Evolutionary conservation across 2,888 invertebrate genomes (phyloP).

Genomic region (Pammene fasciana): DNA sequence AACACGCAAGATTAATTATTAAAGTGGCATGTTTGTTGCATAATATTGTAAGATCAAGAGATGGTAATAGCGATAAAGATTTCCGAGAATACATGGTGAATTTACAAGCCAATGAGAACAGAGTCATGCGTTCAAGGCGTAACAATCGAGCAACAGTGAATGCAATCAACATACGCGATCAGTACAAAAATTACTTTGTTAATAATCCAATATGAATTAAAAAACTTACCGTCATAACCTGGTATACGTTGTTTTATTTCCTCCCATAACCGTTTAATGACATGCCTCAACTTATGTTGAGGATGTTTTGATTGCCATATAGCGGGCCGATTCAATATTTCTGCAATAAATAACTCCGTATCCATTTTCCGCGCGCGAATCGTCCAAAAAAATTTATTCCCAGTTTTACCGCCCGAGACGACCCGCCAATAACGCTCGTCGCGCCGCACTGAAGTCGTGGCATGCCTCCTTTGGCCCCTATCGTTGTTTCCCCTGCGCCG

Average conservation of each 20-base stretch:
- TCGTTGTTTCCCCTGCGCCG: background rate
- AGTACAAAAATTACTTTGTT: background rate
- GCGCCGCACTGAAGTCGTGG: background rate
- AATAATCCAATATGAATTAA: background rate
- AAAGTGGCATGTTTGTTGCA: background rate
- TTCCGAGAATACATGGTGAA: background rate
- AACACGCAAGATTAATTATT: background rate
- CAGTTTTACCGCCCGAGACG: too few relatives aligned
- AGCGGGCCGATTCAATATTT: background rate
- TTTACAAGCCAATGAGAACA: background rate
- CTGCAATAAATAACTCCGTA: background rate
- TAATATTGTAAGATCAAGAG: background rate
- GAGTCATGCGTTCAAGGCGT: background rate
- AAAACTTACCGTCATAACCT: background rate
- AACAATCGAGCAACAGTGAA: background rate
- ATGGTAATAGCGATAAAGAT: background rate
- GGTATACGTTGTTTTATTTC: background rate
- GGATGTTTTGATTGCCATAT: conserved; percentile 4
- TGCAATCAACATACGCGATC: background rate
- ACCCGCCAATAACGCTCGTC: too few relatives aligned
- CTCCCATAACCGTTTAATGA: background rate
- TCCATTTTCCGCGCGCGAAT: background rate
- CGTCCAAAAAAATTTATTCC: too few relatives aligned
- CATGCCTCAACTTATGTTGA: background rate
- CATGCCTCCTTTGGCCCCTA: background rate